Base-by-base conservation (phyloP, 2,797 vertebrate genomes). In the Discoglossus pictus region DNA sequence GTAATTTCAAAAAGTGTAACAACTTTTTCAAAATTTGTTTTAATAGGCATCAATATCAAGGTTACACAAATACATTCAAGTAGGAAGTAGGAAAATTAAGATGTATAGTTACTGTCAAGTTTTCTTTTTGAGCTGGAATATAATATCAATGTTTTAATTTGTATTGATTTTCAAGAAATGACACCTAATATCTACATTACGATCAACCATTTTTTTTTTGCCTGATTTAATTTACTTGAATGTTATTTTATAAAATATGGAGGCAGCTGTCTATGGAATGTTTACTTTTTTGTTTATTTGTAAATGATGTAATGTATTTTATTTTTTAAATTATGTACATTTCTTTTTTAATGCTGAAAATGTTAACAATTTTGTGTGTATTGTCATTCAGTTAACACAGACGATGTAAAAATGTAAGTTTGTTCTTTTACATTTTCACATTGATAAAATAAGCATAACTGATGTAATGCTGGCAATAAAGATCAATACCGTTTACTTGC, bases 371-470 rank as follows among this genome's bases (percentile, higher is more conserved):
- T 90, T 88, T 88, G 80, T 91, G 88, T 90, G 86, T 86, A 88
- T 86, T 89, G 87, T 89, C 82, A 84, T 84, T 87, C 83, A 81
- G 82, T 89, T 89, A 86, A 89, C 88, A 87, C 84, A 87, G 84
- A 85, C 78, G n/a, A 77, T 89, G 88, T 89, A 87, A 89, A 87
- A 81, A 87, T 83, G 82, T 83, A 87, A 81, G 63, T 27, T 74
- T 76, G 65, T 79, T 80, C 79, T 59, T 80, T 79, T 89, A 84
- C 79, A 90, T 94, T 96, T 91, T 93, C 93, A 91, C 90, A 89
- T 91, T 92, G 85, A 82, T 90, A 92, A 91, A 92, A 92, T 94
- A 87, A 91, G 92, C 93, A 89, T 93, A 94, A 92, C 91, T 93
- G 79, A 89, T 84, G 82, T 91, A 86, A 81, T 86, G 83, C 81